Base-by-base conservation (phyloP, 2,888 invertebrate species). In the Epinotia demarniana region DNA sequence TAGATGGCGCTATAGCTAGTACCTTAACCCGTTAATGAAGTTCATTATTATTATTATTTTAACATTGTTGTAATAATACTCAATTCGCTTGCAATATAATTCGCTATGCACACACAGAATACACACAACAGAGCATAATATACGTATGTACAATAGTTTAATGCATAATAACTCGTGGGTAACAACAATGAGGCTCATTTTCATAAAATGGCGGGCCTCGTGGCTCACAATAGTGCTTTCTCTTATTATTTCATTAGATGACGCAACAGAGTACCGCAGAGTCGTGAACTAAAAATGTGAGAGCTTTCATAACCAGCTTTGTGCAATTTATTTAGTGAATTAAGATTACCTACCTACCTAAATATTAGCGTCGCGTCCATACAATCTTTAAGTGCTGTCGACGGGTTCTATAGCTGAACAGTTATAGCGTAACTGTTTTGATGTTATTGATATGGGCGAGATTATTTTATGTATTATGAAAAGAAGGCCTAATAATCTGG, bases 171-270 rank as follows among this genome's bases (percentile, higher is more conserved):
- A 60, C 23, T 23, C 46, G 53, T 58, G 33, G 8, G 2, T 13
- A 11, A 49, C 33, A 39, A 72, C 62, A 73, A 73, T 73, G 61
- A 64, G 63, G 69, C 57, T 63, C 55, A 55, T 68, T 57, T 73
- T 73, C 73, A 62, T 58, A 39, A 71, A 58, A 70, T 58, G 57
- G 39, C 33, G 57, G 12, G 27, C 53, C 43, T 16, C 19, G 49
- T n/a, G 61, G 27, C 5, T 13, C 12, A 83, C 82, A 83, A 84
- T 82, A 60, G 78, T 83, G 85, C 88, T 87, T 87, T 88, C 88
- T 85, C 87, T 85, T 57, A 75, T 79, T 81, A 80, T 80, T 78
- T 80, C 81, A 81, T 77, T 75, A 75, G 75, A 66, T 84, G 80
- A 83, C 78, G 85, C 82, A 87, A 87, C 67, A 55, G 55, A 57